These are phyloP conservation scores for Tineola bisselliella DNA, from an alignment of 2,888 invertebrate genomes.

Conservation along the genomic window DNA sequence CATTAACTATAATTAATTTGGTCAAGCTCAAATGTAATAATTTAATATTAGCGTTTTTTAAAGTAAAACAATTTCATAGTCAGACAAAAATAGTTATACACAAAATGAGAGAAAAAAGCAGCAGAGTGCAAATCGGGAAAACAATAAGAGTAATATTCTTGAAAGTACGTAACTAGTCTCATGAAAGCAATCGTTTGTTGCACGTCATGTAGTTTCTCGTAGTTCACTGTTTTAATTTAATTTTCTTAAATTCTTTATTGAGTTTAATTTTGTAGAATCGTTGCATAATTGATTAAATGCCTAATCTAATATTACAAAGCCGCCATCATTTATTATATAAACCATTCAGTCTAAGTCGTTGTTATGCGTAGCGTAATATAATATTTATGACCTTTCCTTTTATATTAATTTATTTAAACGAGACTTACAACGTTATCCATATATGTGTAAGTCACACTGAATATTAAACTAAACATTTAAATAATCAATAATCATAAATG, in stretches of 20 bases:
- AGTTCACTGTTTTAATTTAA: neutral
- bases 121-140: too few species aligned
- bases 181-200: too few species aligned
- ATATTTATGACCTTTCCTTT: neutral
- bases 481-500: constrained; percentile 1
- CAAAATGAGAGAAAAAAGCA: too few species aligned
- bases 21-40: too few species aligned
- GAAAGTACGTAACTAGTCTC: too few species aligned
- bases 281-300: neutral
- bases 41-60: too few species aligned
- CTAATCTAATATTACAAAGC: neutral
- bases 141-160: too few species aligned
- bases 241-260: neutral
- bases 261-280: neutral
- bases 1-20: neutral
- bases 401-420: neutral
- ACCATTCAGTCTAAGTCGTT: neutral
- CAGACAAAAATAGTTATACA: too few species aligned
- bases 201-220: neutral
- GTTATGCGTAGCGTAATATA: neutral
- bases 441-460: neutral
- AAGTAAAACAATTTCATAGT: too few species aligned
- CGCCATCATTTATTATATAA: too few species aligned
- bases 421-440: neutral
- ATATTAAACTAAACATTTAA: neutral